Evolutionary conservation across 2,113 vertebrate genomes (phyloP), one percentile per base, ranked within the genome.

Genomic region (Percina caprodes): DNA sequence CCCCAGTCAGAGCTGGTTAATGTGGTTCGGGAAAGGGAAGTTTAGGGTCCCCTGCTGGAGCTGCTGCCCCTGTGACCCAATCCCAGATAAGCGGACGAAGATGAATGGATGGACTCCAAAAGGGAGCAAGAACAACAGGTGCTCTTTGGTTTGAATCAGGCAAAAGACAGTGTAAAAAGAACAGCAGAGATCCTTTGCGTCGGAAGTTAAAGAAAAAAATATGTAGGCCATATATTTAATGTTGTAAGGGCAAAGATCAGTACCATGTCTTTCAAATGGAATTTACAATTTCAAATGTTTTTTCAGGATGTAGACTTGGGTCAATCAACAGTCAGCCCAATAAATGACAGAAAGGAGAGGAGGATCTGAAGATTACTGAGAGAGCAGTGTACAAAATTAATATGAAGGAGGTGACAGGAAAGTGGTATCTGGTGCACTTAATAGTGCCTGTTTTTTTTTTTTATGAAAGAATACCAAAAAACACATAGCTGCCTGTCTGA

Each of bases 391-490:
- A 48, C 24, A 23, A 54, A 60, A 30, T 61, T 1, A 62, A 35
- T 33, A 23, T 19, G 14, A 42, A 73, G 7, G 24, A 19, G 26
- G 18, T n/a, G 15, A 61, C 30, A 21, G 48, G 30, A 75, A 58
- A 21, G 24, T 52, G 39, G 9, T 56, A 52, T 81, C 54, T 42
- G 51, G 19, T 65, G 52, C 0, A 60, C 5, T 62, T 80, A 14
- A 82, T 63, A 33, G 74, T 65, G 21, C 19, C 6, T 39, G 14
- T 69, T 76, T 77, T 12, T 30, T 30, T 45, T 52, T 42, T 8
- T 59, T 6, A 77, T 39, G 59, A 39, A 69, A 55, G 26, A 62
- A 72, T 42, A 67, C 11, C 48, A 30, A 84, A 86, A 76, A 52
- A 30, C 24, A 56, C 33, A 72, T 1, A 45, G 16, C 24, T 62